A percentile compares a stretch with the other conserved stretches of the same genome.
phyloP scores from a whole-genome alignment of 2,797 vertebrate genomes.

The Crenuchus spilurus region DNA sequence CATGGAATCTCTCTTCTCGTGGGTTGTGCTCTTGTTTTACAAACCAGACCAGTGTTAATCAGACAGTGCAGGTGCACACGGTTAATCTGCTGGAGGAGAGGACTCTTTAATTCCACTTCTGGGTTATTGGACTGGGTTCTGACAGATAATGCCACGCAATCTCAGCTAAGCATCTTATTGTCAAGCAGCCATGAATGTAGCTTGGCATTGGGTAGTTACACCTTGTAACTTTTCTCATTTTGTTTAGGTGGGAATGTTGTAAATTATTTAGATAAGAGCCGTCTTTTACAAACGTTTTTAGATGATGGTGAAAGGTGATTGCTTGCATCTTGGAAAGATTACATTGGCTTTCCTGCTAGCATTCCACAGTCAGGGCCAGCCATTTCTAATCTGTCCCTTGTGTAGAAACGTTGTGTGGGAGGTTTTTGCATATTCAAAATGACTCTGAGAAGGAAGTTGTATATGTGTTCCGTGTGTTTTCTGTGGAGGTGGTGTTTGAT shows the following conservation, averaged over 20 bases:
- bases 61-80: constrained; percentile 34
- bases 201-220: background rate
- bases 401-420: background rate
- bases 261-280: background rate
- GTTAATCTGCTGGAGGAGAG: constrained; percentile 45
- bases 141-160: constrained; percentile 40
- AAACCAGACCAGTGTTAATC: constrained; percentile 33
- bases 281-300: too few relatives aligned
- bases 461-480: background rate
- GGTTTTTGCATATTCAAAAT: constrained; percentile 43
- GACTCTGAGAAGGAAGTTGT: background rate
- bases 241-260: background rate
- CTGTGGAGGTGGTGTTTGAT: constrained; percentile 48
- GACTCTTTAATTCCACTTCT: constrained; percentile 48
- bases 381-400: too few relatives aligned
- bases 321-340: background rate
- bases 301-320: too few relatives aligned
- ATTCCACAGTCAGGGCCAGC: too few relatives aligned
- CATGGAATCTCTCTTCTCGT: background rate
- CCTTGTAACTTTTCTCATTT: background rate
- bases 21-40: background rate
- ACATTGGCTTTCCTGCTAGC: constrained; percentile 1
- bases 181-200: constrained; percentile 6
- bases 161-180: constrained; percentile 55
- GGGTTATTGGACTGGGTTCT: constrained; percentile 34